Evolutionary conservation across 1,140 invertebrate species (phyloP), one percentile per base, ranked within the genome.

Genomic region (Zaprionus tsacasi): DNA sequence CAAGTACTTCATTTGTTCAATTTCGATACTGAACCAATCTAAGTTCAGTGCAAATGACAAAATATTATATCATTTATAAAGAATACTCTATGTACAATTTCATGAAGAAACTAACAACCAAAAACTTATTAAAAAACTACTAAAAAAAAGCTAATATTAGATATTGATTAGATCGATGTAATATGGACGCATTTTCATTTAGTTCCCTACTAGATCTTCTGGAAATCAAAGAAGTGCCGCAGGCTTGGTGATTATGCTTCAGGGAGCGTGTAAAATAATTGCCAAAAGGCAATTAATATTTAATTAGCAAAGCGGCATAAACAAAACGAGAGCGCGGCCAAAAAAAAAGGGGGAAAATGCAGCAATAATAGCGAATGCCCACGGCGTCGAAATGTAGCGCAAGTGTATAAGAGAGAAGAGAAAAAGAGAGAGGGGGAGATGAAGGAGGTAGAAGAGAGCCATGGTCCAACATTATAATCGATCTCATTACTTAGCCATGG

Each of bases 401-500:
- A 82, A 82, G 79, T 70, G 81, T 43, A 25, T 21, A 57, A 38
- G 57, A 25, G 25, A 45, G 8, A 27, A 40, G 55, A 59, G 7
- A 52, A 63, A 48, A 68, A 70, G 64, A 64, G 40, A 48, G 38
- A 54, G 65, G 67, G 75, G 60, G 61, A 48, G 21, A 60, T 17
- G 45, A 55, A 56, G 25, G 33, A 75, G 21, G 21, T 21, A 77
- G 68, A 64, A 50, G 59, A 74, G 43, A 40, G 61, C 35, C 27
- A 30, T 38, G 50, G 17, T 50, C 45, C 30, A 57, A 56, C 66
- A 78, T 78, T 64, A 79, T 76, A 75, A 87, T 87, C 85, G 81
- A 87, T 88, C 80, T 89, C 80, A 87, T 87, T 87, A 87, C 85
- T 87, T 83, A 87, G 82, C 80, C 77, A 82, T 80, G 76, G 76